Evolutionary conservation across 2,888 invertebrate genomes (phyloP).

Genomic region (Odontocerum albicorne): DNA sequence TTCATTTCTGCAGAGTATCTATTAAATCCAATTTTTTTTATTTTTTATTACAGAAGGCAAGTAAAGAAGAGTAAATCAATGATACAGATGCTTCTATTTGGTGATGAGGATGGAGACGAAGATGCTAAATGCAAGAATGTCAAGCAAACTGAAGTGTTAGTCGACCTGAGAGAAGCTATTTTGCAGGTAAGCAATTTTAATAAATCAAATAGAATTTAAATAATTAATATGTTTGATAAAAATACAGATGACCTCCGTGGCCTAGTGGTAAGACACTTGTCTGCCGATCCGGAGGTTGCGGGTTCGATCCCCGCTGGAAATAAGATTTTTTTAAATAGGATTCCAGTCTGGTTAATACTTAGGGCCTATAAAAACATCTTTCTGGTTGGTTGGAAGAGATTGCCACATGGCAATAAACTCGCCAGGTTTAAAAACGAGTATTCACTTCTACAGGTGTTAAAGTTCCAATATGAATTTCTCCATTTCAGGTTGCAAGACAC

Average conservation of each 20-base stretch:
- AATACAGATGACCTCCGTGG: not conserved
- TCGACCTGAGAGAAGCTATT: constrained; percentile 96
- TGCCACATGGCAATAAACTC: no score
- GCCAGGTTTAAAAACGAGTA: no score
- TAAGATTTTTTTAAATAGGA: no score
- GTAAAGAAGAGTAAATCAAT: constrained; percentile 89
- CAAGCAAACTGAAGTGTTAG: constrained; percentile 95
- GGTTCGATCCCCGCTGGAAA: no score
- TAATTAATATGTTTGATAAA: not conserved
- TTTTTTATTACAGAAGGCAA: constrained; percentile 66
- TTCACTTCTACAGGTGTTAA: no score
- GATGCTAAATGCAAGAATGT: constrained; percentile 95
- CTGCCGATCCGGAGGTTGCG: no score
- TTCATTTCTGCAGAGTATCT: no score
- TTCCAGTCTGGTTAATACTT: not conserved
- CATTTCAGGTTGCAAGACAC: constrained; percentile 75
- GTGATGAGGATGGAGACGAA: constrained; percentile 75
- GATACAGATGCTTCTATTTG: constrained; percentile 84
- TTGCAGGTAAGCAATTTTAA: constrained; percentile 66
- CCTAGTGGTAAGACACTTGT: no score
- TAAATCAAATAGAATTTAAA: not conserved
- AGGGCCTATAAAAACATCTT: no score
- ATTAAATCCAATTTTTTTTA: constrained; percentile 14
- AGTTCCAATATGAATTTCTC: not conserved
- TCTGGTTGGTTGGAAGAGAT: no score